phyloP scores from a whole-genome alignment of 2,888 invertebrate species.

The Diaphora mendica region DNA sequence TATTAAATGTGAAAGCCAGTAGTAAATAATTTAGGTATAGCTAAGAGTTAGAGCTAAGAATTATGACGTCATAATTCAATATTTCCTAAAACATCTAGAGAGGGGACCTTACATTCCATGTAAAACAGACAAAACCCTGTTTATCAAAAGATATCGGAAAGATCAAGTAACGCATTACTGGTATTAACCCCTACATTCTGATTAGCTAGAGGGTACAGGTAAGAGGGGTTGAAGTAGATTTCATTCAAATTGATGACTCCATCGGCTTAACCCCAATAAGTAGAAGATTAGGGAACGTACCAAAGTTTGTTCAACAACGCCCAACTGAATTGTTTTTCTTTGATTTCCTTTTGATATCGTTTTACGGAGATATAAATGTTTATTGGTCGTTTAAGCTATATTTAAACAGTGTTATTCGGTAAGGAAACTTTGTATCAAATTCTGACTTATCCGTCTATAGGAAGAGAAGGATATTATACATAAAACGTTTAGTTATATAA shows the following conservation, averaged over 20 bases:
- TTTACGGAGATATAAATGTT: slow-evolving; percentile 32
- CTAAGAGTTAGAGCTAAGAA: too few relatives aligned
- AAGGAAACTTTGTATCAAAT: slow-evolving; percentile 1
- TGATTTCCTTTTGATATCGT: slow-evolving; percentile 49
- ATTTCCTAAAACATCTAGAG: neutral
- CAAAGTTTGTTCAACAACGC: slow-evolving; percentile 70
- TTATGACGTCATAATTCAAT: neutral
- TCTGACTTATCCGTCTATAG: neutral
- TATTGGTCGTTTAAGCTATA: slow-evolving; percentile 18
- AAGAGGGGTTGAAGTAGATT: slow-evolving; percentile 63
- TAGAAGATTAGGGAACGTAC: slow-evolving; percentile 69
- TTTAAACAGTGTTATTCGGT: slow-evolving; percentile 16
- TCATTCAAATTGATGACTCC: slow-evolving; percentile 80
- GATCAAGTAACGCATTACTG: slow-evolving; percentile 51
- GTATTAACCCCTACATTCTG: slow-evolving; percentile 68
- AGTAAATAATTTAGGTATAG: too few relatives aligned
- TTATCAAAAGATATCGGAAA: slow-evolving; percentile 52
- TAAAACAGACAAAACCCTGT: slow-evolving; percentile 21
- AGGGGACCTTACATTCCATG: neutral
- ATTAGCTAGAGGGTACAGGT: slow-evolving; percentile 67
- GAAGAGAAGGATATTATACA: neutral
- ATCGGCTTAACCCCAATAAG: slow-evolving; percentile 79
- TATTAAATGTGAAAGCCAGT: too few relatives aligned
- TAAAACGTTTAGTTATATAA: too few relatives aligned
- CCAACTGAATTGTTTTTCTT: slow-evolving; percentile 70